Percentiles rank a stretch among this genome's conserved stretches.
These are phyloP conservation scores for Erebia ligea DNA, from an alignment of 2,888 invertebrate species.

Conservation along the genomic window DNA sequence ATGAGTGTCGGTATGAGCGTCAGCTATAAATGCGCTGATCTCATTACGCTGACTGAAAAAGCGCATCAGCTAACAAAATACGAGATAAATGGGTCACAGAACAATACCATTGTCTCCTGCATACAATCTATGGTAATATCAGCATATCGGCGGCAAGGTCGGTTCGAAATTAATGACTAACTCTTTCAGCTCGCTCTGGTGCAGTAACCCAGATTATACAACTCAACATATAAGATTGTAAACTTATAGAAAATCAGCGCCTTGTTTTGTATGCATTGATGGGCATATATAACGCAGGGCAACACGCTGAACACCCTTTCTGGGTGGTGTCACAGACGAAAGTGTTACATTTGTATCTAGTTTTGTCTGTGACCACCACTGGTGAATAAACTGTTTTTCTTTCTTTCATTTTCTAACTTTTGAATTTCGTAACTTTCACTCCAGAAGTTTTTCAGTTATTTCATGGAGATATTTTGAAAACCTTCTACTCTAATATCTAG, in stretches of 20 bases:
- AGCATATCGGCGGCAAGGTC: slow-evolving; percentile 36
- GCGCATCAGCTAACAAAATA: slow-evolving; percentile 55
- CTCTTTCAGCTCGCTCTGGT: background rate
- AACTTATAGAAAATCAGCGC: too few species aligned
- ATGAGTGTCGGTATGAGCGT: slow-evolving; percentile 32
- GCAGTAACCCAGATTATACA: slow-evolving; percentile 17
- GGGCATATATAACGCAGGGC: too few species aligned
- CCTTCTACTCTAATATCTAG: background rate
- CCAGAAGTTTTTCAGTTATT: background rate
- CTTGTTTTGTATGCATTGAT: too few species aligned
- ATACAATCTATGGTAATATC: slow-evolving; percentile 33
- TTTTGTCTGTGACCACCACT: too few species aligned
- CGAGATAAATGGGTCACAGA: slow-evolving; percentile 59
- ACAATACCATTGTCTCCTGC: slow-evolving; percentile 54
- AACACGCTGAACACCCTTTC: too few species aligned
- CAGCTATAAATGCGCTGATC: slow-evolving; percentile 51
- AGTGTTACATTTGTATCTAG: too few species aligned
- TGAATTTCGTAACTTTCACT: background rate
- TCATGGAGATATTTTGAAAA: background rate
- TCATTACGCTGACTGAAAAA: slow-evolving; percentile 64
- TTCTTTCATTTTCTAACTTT: too few species aligned
- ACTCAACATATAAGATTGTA: too few species aligned
- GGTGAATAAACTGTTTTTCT: too few species aligned
- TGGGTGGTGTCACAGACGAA: too few species aligned
- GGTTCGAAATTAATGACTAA: slow-evolving; percentile 21